Evolutionary conservation across 2,113 vertebrate species (phyloP), one percentile per base, ranked within the genome.

Genomic region (Diglossa brunneiventris): DNA sequence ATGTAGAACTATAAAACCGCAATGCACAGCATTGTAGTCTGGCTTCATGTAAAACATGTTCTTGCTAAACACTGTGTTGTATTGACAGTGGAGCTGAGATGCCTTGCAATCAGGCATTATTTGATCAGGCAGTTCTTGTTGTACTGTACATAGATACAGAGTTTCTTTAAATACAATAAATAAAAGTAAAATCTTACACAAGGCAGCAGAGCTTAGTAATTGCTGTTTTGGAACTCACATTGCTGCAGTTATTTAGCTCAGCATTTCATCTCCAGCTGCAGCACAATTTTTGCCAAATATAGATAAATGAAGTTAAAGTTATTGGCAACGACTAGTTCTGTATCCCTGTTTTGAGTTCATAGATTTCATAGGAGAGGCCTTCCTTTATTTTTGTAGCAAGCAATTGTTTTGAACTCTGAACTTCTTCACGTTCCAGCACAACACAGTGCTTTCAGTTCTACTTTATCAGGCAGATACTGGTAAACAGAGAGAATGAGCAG

Each of bases 271-370:
- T 98, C 98, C 98, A 98, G 98, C 98, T 98, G 98, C 98, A 98
- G 98, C 97, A 85, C 95, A 97, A 93, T 97, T 98, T 98, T 98
- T 98, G 98, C 98, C 98, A 98, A 98, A 98, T 98, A 98, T 98
- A 98, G 98, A 98, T 98, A 98, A 98, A 98, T 98, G 98, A 98
- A 98, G 97, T 98, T 98, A 98, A 98, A 98, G 97, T 98, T 98
- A 97, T 98, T 98, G 98, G 98, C 98, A 97, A 94, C 49, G 47
- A 78, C 95, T 94, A 80, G 91, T 93, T 97, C 94, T 96, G 95
- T 96, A 97, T 97, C 97, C 97, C 96, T 98, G 97, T 96, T 98
- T 97, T 5, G 49, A 98, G 97, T 98, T 98, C 97, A 97, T 89
- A 92, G 97, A 96, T 97, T 98, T 97, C 95, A 87, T 94, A 97